Evolutionary conservation across 1,140 invertebrate species (phyloP), one percentile per base, ranked within the genome.

Genomic region (Calycopis cecrops): DNA sequence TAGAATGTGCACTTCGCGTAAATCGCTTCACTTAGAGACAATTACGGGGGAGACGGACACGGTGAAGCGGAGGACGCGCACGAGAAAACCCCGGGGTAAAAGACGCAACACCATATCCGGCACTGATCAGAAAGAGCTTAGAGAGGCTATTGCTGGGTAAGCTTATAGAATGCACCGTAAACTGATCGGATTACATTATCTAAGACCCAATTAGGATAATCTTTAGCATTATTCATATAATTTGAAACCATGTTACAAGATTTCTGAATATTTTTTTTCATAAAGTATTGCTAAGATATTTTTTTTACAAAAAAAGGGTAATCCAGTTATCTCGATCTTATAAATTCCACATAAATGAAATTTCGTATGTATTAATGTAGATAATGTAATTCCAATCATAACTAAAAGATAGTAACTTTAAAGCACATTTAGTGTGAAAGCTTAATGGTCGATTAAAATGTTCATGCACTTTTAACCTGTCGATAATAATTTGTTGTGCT

Each of bases 51-150:
- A 90, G 63, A 88, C 89, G 35, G 89, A 90, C 73, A 90, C 90
- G 9, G 90, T 93, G 16, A 92, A 92, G 73, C 88, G 93, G 73
- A 87, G 93, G 66, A 93, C 92, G n/a, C 89, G 93, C 60, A 91
- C 91, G 35, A 89, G 93, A 58, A 93, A 93, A 86, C 91, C 93
- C 56, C 89, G 94, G 63, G 93, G 92, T 79, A 95, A 95, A 87
- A 91, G 95, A 90, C 90, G 95, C 79, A 97, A 96, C 79, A 97
- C 95, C 65, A 95, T 97, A 74, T 95, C 95, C 63, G 95, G 95
- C 67, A 95, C 93, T 62, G 94, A 95, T 90, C 92, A 94, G 71
- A 95, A 94, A 87, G 94, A 96, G 89, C 93, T 96, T 85, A 91
- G 92, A 85, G 92, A 94, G 85, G 93, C 93, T 76, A 89, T 93